phyloP scores from a whole-genome alignment of 2,113 vertebrate genomes.

The Murina feae region DNA sequence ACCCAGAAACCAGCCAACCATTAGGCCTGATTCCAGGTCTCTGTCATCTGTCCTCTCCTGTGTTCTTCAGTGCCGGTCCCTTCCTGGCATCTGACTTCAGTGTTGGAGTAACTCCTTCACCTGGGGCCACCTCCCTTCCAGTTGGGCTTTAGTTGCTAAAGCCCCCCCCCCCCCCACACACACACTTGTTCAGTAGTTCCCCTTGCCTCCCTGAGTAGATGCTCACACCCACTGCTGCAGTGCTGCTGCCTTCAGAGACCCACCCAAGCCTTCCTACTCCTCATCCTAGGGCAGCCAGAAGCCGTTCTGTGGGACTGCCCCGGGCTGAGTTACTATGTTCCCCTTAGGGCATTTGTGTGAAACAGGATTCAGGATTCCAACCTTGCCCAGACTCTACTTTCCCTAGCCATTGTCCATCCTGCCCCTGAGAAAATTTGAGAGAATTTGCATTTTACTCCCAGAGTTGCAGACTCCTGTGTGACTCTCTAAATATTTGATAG shows the following conservation, averaged over 20 bases:
- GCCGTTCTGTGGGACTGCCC: neutral
- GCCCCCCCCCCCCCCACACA: neutral
- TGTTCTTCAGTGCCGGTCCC: neutral
- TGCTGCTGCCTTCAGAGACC: neutral
- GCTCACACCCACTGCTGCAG: neutral
- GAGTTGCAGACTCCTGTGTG: neutral
- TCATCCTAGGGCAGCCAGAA: neutral
- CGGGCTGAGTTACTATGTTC: neutral
- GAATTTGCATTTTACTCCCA: neutral
- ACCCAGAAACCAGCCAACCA: neutral
- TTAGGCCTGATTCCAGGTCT: neutral
- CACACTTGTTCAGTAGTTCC: neutral
- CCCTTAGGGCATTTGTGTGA: neutral
- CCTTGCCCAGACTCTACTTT: neutral
- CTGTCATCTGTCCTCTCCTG: neutral
- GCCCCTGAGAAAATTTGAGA: neutral
- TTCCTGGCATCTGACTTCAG: neutral
- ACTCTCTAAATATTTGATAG: neutral
- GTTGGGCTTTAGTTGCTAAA: neutral
- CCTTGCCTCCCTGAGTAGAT: neutral
- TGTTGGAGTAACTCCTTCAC: neutral
- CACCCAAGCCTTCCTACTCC: neutral
- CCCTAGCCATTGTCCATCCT: neutral
- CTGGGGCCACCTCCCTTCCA: neutral
- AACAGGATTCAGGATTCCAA: neutral